Conservation (phyloP, 2,888 invertebrate genomes). For the Eristalinus sepulchralis region DNA sequence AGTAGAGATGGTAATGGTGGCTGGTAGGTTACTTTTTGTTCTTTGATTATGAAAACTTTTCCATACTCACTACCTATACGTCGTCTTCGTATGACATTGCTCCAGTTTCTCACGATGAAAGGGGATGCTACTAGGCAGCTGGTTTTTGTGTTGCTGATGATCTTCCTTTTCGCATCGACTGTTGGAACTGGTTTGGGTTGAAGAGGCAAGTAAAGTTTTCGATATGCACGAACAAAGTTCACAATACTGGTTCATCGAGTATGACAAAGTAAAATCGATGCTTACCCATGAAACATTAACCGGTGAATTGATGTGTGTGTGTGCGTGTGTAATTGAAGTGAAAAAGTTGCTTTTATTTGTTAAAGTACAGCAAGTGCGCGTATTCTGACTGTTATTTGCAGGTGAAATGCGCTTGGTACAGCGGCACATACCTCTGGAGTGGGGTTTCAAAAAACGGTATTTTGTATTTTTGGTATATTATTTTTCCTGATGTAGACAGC, state of each 20-base stretch:
- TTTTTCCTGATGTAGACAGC: no score
- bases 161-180: conserved; percentile 20
- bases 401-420: neutral
- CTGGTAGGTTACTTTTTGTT: neutral
- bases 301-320: neutral
- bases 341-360: neutral
- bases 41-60: conserved; percentile 50
- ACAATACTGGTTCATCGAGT: conserved; percentile 49
- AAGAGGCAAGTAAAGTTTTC: conserved; percentile 42
- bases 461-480: no score
- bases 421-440: neutral
- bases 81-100: conserved; percentile 30
- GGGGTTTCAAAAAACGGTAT: no score
- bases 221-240: conserved; percentile 32
- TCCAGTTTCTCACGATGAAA: conserved; percentile 17
- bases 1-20: neutral
- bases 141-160: conserved; percentile 19
- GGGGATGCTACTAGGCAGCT: conserved; percentile 1
- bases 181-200: conserved; percentile 43
- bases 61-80: conserved; percentile 22
- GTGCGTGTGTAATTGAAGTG: neutral
- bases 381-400: neutral
- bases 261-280: conserved; percentile 23
- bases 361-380: no score
- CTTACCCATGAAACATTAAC: neutral